Evolutionary conservation across 2,888 invertebrate genomes (phyloP), one percentile per base, ranked within the genome.

Genomic region (Iphiclides podalirius): DNA sequence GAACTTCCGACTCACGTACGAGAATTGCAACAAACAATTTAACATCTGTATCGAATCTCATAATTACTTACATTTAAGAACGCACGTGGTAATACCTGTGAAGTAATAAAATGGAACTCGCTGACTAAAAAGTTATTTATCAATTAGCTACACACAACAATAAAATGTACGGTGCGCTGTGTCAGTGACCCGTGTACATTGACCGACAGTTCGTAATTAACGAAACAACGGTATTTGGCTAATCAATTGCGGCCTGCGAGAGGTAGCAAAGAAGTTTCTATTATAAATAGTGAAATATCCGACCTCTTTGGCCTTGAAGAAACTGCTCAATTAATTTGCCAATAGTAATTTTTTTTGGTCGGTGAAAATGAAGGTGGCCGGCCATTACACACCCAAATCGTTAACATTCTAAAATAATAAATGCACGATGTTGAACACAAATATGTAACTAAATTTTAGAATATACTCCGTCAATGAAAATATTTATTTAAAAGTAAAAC

Each of bases 131-230:
- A 46, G 59, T 60, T 54, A 60, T 61, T 52, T 52, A 63, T 61
- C 66, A 66, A 66, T 70, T 64, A 61, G 73, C 63, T 65, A 65
- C 70, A 69, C 72, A 66, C 67, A 67, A 72, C 67, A 70, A 72
- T 72, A 49, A 69, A 68, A 67, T 64, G 64, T 46, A 58, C 55
- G 67, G 65, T 63, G 56, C 54, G 51, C 58, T 55, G 58, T 54
- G 79, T 71, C 75, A 64, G 36, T 70, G 77, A 82, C 77, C 81
- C 67, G 67, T 64, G 59, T 69, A 72, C 76, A 75, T 77, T 70
- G 63, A 67, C 69, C 71, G 73, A 79, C 78, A 72, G 79, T 72
- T 79, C 73, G 73, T 75, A 79, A 81, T 80, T 80, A 79, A 75
- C 69, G 68, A 78, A 73, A 79, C 79, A 82, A 79, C 80, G 80